Evolutionary conservation across 2,113 vertebrate genomes (phyloP), one percentile per base, ranked within the genome.

Genomic region (Zonotrichia leucophrys): DNA sequence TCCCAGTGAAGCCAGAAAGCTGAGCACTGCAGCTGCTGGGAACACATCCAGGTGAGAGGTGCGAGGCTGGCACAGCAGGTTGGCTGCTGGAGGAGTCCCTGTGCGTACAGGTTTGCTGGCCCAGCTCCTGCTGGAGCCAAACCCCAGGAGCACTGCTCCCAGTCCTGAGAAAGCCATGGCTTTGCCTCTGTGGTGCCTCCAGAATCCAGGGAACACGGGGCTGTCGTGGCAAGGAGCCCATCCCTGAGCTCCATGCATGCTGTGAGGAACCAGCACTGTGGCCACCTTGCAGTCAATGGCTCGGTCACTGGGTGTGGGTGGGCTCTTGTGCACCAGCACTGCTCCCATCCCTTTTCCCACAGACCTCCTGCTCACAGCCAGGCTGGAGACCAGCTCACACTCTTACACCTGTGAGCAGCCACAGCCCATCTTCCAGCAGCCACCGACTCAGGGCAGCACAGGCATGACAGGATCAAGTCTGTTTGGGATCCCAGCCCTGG

Each of bases 141-240:
- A 87, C 47, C 27, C 62, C 78, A 64, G 95, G 94, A 95, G 90
- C 37, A 0, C 66, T 64, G 95, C 94, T 95, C 90, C 89, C 64
- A 78, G 92, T 93, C 96, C 95, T 97, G 96, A 97, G 96, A 94
- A 93, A 59, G 59, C 93, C 83, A 66, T 19, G 60, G 89, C 76
- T 19, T 88, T 74, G 85, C 63, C 33, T 88, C 68, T 63, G 86
- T 19, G 44, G 35, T 75, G 72, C 62, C 70, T 87, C 85, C 62
- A 52, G 15, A 79, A 75, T 33, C 16, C 0, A 0, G 17, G 46
- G 50, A 88, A 60, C 0, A 1, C 20, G 11, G 79, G 89, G 72
- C 55, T 95, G 79, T 87, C 0, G 0, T 46, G 60, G 72, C 66
- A 55, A 83, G 73, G 80, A 93, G 63, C 47, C 19, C 3, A 7